These are phyloP conservation scores for Euzophera pinguis DNA, from an alignment of 2,888 invertebrate species.

Conservation along the genomic window DNA sequence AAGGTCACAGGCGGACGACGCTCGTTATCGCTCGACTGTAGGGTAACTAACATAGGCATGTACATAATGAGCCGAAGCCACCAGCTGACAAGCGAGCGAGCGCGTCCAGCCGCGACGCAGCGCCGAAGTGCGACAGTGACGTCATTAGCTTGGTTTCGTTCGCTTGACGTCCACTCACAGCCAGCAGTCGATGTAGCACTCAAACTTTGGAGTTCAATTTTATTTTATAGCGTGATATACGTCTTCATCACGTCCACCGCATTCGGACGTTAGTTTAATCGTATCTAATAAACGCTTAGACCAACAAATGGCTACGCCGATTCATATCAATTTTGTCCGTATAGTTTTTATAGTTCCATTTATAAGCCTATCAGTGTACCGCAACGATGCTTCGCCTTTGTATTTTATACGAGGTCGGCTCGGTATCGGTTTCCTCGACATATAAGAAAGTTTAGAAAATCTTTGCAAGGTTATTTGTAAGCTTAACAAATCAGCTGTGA, in stretches of 20 bases:
- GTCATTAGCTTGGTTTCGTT: constrained; percentile 48
- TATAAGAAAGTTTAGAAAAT: constrained; percentile 64
- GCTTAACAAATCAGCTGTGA: constrained; percentile 77
- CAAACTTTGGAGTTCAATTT: constrained; percentile 33
- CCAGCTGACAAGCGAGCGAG: neutral
- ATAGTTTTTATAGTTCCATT: constrained; percentile 77
- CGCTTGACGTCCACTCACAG: constrained; percentile 34
- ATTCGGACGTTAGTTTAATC: constrained; percentile 63
- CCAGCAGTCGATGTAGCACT: constrained; percentile 44
- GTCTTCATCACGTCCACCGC: constrained; percentile 55
- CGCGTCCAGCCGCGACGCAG: constrained; percentile 10
- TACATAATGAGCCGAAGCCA: neutral
- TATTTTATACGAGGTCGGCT: constrained; percentile 55
- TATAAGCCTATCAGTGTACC: constrained; percentile 73
- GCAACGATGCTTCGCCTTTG: constrained; percentile 54
- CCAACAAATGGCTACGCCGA: constrained; percentile 72
- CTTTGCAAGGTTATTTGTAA: constrained; percentile 75
- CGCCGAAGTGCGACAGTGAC: constrained; percentile 40
- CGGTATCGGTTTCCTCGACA: constrained; percentile 48
- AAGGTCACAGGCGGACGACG: constrained; percentile 16
- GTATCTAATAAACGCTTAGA: constrained; percentile 72
- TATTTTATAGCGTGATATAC: constrained; percentile 37
- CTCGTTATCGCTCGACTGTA: constrained; percentile 6
- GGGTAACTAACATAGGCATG: neutral
- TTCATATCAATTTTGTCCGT: constrained; percentile 79